A percentile compares a stretch with the other conserved stretches of the same genome.
phyloP scores from a whole-genome alignment of 2,113 vertebrate genomes.

The Malurus cyaneus region DNA sequence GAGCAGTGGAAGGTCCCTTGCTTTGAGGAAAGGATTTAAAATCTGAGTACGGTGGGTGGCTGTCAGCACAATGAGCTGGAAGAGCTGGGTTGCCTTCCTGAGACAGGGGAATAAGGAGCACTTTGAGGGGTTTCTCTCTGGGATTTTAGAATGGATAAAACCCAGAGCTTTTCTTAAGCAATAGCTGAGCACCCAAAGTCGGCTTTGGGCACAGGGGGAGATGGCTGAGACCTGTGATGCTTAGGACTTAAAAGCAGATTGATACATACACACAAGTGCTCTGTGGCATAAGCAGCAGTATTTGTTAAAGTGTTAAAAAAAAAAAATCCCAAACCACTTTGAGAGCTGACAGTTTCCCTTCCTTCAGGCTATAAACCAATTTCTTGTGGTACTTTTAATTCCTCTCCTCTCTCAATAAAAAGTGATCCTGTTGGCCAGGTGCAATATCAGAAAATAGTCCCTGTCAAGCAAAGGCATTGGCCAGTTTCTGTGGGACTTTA shows the following conservation, averaged over 20 bases:
- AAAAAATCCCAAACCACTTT: background rate
- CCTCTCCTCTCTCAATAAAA: background rate
- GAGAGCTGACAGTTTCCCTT: background rate
- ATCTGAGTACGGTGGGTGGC: accelerated
- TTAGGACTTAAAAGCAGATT: background rate
- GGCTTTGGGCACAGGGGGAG: background rate
- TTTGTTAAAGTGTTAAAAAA: background rate
- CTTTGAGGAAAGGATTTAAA: background rate
- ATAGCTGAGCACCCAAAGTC: background rate
- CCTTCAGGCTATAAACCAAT: constrained; percentile 6
- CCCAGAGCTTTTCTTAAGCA: background rate
- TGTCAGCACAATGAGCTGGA: background rate
- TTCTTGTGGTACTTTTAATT: background rate
- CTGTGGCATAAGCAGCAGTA: background rate
- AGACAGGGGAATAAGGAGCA: background rate
- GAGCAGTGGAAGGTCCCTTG: background rate
- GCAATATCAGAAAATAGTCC: background rate
- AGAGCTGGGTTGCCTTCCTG: background rate
- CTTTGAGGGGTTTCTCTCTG: accelerated
- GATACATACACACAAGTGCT: background rate
- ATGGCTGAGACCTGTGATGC: accelerated
- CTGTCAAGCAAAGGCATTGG: constrained; percentile 13
- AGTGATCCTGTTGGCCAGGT: background rate
- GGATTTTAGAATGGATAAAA: background rate
- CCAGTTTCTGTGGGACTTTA: background rate